phyloP scores from a whole-genome alignment of 2,888 invertebrate genomes.

The Tinea trinotella region DNA sequence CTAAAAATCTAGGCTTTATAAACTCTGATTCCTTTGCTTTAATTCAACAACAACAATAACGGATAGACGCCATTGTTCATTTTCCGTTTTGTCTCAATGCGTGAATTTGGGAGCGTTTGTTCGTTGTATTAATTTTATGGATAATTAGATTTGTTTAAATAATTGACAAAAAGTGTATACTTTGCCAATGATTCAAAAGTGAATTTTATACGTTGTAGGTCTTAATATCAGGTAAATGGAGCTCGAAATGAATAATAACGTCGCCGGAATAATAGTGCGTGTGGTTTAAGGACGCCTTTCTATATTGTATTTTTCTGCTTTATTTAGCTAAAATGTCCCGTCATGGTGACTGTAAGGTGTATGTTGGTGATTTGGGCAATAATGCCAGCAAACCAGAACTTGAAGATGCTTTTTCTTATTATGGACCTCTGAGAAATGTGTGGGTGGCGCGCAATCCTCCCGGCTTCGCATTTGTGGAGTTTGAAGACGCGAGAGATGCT shows the following conservation, averaged over 20 bases:
- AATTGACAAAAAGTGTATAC: neutral
- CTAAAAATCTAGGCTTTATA: too few species aligned
- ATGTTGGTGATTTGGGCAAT: slow-evolving; percentile 95
- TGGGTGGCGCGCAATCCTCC: slow-evolving; percentile 99
- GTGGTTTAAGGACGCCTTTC: neutral
- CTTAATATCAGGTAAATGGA: neutral
- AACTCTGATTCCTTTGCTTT: too few species aligned
- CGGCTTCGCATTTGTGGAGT: slow-evolving; percentile 95
- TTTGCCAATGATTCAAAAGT: neutral
- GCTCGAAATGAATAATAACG: neutral
- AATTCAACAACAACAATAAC: neutral
- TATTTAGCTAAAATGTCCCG: slow-evolving; percentile 75
- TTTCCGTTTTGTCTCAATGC: neutral
- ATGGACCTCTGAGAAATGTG: slow-evolving; percentile 92
- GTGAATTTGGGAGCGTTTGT: neutral
- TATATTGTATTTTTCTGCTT: neutral
- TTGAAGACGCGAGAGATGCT: slow-evolving; percentile 93
- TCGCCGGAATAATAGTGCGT: neutral
- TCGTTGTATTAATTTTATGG: neutral
- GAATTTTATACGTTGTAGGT: neutral
- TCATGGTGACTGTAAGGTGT: slow-evolving; percentile 93
- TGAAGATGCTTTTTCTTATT: slow-evolving; percentile 93
- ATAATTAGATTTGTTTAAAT: neutral
- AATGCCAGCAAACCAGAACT: slow-evolving; percentile 93
- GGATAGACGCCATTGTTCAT: neutral